Evolutionary conservation across 2,888 invertebrate species (phyloP).

Genomic region (Thera obeliscata): DNA sequence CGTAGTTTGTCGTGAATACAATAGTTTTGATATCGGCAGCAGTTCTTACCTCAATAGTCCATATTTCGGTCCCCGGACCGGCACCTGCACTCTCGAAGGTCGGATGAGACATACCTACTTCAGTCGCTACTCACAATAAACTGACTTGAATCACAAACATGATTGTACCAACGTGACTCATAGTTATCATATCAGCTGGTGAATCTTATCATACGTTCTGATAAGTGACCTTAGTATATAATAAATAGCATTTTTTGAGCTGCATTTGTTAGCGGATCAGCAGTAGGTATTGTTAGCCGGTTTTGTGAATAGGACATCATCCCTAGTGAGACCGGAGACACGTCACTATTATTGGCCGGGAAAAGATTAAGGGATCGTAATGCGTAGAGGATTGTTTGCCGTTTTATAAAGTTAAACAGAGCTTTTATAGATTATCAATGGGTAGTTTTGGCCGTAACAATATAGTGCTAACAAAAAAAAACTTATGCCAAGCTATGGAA

Average conservation of each 20-base stretch:
- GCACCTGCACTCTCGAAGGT: conserved; percentile 90
- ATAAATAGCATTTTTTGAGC: neutral
- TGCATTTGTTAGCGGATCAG: neutral
- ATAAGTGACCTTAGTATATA: neutral
- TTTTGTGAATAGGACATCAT: too few species aligned
- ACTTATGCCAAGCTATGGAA: too few species aligned
- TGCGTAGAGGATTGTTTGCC: too few species aligned
- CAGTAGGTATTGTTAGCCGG: too few species aligned
- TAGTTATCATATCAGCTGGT: conserved; percentile 10
- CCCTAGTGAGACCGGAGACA: too few species aligned
- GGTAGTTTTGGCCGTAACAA: too few species aligned
- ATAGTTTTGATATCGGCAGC: neutral
- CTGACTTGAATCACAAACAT: conserved; percentile 3
- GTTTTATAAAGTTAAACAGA: too few species aligned
- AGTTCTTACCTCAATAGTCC: conserved; percentile 90
- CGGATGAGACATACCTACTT: conserved; percentile 80
- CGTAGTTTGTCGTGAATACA: too few species aligned
- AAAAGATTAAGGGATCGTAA: too few species aligned
- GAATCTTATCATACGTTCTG: conserved; percentile 1
- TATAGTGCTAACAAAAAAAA: too few species aligned
- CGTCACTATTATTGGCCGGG: too few species aligned
- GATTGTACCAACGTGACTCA: conserved; percentile 10
- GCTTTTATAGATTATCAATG: too few species aligned
- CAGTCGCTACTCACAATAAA: conserved; percentile 10
- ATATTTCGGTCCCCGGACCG: conserved; percentile 88